Conservation (phyloP, 2,888 invertebrate genomes). For the Drosophila mayaguana region DNA sequence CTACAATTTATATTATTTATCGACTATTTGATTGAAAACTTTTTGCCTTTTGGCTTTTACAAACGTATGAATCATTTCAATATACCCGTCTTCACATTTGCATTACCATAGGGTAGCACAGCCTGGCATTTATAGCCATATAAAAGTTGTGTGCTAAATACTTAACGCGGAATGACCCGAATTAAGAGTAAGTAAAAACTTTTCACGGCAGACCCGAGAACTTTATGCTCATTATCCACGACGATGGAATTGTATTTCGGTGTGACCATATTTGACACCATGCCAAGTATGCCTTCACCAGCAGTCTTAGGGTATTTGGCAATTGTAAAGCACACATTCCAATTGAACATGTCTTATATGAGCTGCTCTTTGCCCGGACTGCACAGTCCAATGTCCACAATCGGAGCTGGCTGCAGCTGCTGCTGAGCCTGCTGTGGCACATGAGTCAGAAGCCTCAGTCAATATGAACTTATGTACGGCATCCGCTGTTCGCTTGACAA, state of each 20-base stretch:
- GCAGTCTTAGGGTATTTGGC: not conserved
- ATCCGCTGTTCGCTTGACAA: constrained; percentile 31
- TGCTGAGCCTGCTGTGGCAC: not conserved
- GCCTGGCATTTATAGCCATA: constrained; percentile 52
- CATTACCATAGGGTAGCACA: constrained; percentile 13
- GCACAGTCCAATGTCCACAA: constrained; percentile 11
- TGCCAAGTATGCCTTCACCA: not conserved
- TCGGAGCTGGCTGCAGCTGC: not conserved
- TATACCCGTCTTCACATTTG: not conserved
- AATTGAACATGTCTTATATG: constrained; percentile 1
- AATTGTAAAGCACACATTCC: not conserved
- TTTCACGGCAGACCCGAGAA: not conserved
- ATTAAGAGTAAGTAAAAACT: constrained; percentile 36
- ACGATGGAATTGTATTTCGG: not conserved
- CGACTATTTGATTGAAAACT: not conserved
- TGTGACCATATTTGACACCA: not conserved
- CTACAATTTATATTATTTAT: no score
- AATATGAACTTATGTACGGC: constrained; percentile 24
- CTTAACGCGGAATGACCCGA: constrained; percentile 61
- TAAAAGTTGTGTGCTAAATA: constrained; percentile 55
- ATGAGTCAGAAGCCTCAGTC: constrained; percentile 9
- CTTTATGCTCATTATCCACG: constrained; percentile 10
- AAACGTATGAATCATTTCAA: no score
- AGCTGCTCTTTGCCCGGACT: not conserved
- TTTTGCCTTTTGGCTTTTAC: not conserved